Evolutionary conservation across 1,140 invertebrate species (phyloP).

Genomic region (Orchesella cincta): DNA sequence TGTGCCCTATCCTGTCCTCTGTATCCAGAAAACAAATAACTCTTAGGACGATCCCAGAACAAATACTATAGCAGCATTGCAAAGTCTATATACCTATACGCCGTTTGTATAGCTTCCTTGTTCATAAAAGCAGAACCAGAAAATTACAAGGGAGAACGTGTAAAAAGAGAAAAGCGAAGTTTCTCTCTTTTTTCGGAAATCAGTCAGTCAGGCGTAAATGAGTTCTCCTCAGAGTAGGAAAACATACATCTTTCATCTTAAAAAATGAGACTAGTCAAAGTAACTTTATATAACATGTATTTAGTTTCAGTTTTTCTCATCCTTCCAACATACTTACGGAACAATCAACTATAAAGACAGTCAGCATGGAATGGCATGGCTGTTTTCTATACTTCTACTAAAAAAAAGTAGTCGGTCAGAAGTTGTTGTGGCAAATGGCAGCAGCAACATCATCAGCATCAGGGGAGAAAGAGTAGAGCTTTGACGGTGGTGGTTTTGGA

Average conservation of each 20-base stretch:
- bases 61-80: no score
- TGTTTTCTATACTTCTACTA: neutral
- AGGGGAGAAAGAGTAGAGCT: no score
- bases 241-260: neutral
- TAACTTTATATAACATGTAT: neutral
- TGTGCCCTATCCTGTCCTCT: no score
- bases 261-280: neutral
- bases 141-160: neutral
- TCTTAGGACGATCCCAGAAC: no score
- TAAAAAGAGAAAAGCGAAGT: neutral
- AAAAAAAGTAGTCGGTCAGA: neutral
- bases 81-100: no score
- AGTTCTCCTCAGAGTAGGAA: neutral
- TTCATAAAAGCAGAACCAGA: neutral
- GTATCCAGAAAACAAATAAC: no score
- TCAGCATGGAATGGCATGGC: neutral
- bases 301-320: neutral
- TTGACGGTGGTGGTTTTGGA: no score
- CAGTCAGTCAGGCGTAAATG: constrained; percentile 9
- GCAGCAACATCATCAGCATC: neutral
- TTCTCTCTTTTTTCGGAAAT: constrained; percentile 1
- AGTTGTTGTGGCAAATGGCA: neutral
- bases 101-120: no score
- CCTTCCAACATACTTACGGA: neutral
- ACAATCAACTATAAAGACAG: neutral